These are phyloP conservation scores for Saccostrea cuccullata DNA, from an alignment of 1,140 invertebrate genomes.

Conservation along the genomic window DNA sequence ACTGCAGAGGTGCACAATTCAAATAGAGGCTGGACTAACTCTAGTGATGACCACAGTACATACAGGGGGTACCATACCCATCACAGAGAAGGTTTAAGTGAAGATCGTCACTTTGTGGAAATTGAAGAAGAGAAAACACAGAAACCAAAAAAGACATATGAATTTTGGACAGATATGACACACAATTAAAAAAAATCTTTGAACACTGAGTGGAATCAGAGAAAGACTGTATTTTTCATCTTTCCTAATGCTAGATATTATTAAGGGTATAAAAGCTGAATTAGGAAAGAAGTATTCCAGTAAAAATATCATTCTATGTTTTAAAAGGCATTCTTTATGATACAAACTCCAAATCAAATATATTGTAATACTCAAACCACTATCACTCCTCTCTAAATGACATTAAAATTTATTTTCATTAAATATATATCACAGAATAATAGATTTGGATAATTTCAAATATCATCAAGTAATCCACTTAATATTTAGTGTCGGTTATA, in stretches of 20 bases:
- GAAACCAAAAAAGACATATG: neutral
- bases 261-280: too few species aligned
- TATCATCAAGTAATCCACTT: neutral
- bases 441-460: neutral
- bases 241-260: too few species aligned
- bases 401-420: neutral
- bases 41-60: neutral
- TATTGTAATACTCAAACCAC: too few species aligned
- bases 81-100: neutral
- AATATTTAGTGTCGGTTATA: too few species aligned
- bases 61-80: neutral
- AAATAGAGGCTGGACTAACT: neutral
- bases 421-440: neutral
- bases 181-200: neutral
- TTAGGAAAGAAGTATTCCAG: too few species aligned
- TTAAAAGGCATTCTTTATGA: too few species aligned
- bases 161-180: slow-evolving; percentile 28
- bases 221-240: too few species aligned
- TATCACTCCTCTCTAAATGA: too few species aligned
- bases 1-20: neutral
- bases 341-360: too few species aligned
- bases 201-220: too few species aligned
- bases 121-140: neutral
- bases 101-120: neutral
- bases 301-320: too few species aligned